These are phyloP conservation scores for Heliconius hortense DNA, from an alignment of 2,888 invertebrate genomes.

Conservation along the genomic window DNA sequence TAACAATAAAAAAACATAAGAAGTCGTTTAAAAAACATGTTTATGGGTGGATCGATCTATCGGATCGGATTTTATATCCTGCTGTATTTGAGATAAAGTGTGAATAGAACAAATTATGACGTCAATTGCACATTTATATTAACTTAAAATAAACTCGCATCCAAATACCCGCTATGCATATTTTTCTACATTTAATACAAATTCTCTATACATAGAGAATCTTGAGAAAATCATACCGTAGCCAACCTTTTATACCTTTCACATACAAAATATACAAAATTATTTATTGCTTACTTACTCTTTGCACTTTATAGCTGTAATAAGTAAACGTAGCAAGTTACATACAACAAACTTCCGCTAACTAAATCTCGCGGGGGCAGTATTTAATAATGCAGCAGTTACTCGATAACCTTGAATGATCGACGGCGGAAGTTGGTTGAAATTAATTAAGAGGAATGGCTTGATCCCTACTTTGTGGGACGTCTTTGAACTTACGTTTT, in stretches of 20 bases:
- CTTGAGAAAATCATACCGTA: background rate
- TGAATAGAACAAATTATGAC: background rate
- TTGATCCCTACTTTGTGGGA: background rate
- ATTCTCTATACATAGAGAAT: background rate
- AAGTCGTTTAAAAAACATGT: no score
- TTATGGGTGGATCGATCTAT: no score
- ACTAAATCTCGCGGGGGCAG: slow-evolving; percentile 22
- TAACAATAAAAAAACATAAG: no score
- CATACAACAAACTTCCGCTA: slow-evolving; percentile 23
- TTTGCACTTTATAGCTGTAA: slow-evolving; percentile 13
- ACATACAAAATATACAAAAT: slow-evolving; percentile 5
- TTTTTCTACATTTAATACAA: background rate
- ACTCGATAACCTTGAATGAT: slow-evolving; percentile 33
- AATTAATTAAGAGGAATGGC: slow-evolving; percentile 31
- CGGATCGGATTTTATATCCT: background rate
- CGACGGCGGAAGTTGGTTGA: slow-evolving; percentile 27
- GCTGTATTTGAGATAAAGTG: background rate
- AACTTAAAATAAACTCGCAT: background rate
- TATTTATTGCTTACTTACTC: slow-evolving; percentile 6
- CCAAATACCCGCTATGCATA: background rate
- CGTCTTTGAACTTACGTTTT: background rate
- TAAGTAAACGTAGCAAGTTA: slow-evolving; percentile 3
- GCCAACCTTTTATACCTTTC: slow-evolving; percentile 3
- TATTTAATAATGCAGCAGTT: slow-evolving; percentile 32
- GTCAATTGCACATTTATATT: background rate